phyloP scores from a whole-genome alignment of 2,797 vertebrate genomes.

The Australoheros facetus region DNA sequence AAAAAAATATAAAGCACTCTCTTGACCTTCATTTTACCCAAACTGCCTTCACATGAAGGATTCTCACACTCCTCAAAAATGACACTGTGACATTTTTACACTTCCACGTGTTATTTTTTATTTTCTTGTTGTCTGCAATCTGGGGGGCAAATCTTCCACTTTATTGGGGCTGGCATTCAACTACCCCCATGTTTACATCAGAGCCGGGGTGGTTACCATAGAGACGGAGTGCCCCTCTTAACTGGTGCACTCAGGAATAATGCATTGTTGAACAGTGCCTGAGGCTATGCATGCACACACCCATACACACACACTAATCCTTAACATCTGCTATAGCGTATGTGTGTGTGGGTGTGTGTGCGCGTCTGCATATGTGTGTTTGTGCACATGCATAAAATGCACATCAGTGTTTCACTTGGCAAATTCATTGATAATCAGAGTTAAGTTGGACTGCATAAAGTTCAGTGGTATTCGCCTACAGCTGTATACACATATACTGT shows the following conservation, averaged over 20 bases:
- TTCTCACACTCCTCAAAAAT: not conserved
- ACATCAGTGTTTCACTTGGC: slow-evolving; percentile 52
- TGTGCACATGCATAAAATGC: slow-evolving; percentile 57
- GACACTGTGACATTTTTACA: not conserved
- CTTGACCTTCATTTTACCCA: slow-evolving; percentile 16
- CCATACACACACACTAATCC: slow-evolving; percentile 65
- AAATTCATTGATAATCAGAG: slow-evolving; percentile 76
- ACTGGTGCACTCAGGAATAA: slow-evolving; percentile 84
- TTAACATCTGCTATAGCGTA: slow-evolving; percentile 75
- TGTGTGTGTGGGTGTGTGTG: slow-evolving; percentile 32
- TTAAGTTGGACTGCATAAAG: slow-evolving; percentile 70
- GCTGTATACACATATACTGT: slow-evolving; percentile 53
- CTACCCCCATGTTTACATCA: slow-evolving; percentile 80
- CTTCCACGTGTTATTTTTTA: slow-evolving; percentile 3
- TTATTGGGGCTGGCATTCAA: slow-evolving; percentile 66
- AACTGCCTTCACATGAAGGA: not conserved
- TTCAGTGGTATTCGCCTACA: slow-evolving; percentile 69
- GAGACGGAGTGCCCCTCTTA: slow-evolving; percentile 82
- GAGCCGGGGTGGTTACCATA: slow-evolving; percentile 74
- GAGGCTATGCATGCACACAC: slow-evolving; percentile 72
- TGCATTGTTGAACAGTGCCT: slow-evolving; percentile 83
- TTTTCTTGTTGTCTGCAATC: slow-evolving; percentile 36
- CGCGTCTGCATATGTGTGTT: slow-evolving; percentile 28
- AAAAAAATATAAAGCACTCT: not conserved
- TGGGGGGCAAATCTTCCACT: slow-evolving; percentile 44